phyloP scores from a whole-genome alignment of 2,113 vertebrate genomes.

The Clinocottus analis region DNA sequence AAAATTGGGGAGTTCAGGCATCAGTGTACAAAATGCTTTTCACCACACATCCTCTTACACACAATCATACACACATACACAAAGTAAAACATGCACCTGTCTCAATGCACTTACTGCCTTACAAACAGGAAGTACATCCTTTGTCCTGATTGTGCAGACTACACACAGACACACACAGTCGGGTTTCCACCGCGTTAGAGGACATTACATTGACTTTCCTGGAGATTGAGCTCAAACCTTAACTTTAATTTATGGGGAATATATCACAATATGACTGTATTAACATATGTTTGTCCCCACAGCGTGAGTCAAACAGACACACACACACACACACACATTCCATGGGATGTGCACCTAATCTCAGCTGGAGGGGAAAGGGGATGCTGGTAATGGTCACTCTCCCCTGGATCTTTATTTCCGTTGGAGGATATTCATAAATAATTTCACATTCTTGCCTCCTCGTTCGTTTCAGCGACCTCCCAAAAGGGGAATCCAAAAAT shows the following conservation, averaged over 20 bases:
- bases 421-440: slow-evolving; percentile 59
- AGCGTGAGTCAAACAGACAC: not conserved
- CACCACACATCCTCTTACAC: not conserved
- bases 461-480: slow-evolving; percentile 24
- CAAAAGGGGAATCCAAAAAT: slow-evolving; percentile 40
- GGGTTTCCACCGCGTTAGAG: not conserved
- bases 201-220: not conserved
- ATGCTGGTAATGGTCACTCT: slow-evolving; percentile 35
- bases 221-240: not conserved
- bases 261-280: not conserved
- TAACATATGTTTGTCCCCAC: not conserved
- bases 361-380: slow-evolving; percentile 55
- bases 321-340: slow-evolving; percentile 15
- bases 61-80: slow-evolving; percentile 9
- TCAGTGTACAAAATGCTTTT: not conserved
- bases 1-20: no score
- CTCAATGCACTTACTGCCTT: slow-evolving; percentile 24
- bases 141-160: slow-evolving; percentile 29
- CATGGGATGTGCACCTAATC: slow-evolving; percentile 40
- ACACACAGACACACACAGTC: slow-evolving; percentile 5
- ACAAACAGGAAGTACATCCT: slow-evolving; percentile 75
- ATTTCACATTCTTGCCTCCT: slow-evolving; percentile 49
- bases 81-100: slow-evolving; percentile 22
- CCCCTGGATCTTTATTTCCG: slow-evolving; percentile 35
- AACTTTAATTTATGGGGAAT: not conserved